Base-by-base conservation (phyloP, 2,797 vertebrate genomes). In the Pteropus rufus region DNA sequence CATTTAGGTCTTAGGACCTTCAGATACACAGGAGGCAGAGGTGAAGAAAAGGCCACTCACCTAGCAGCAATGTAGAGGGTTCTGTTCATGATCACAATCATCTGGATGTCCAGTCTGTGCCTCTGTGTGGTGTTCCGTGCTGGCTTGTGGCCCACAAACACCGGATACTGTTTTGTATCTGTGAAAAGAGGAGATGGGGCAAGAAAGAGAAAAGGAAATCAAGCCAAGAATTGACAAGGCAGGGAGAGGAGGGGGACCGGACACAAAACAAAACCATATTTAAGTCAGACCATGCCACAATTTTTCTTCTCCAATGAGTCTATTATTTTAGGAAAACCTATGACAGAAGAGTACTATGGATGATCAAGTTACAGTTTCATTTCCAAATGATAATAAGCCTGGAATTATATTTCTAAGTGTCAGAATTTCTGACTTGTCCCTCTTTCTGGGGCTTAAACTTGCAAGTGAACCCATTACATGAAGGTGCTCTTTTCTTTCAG, bases 101-200 rank as follows among this genome's bases (percentile, higher is more conserved):
- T 99, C 98, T 99, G 99, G 98, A 99, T 99, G 98, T 99, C 99
- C 99, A 99, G 98, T 98, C 98, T 99, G 98, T 99, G 99, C 97
- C 99, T 99, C 98, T 99, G 99, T 0, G 99, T 99, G 99, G 98
- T 99, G 98, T 99, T 99, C 97, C 99, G 99, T 97, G 99, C 99
- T 96, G 99, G 99, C 98, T 99, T 99, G 99, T 99, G 99, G 98
- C 99, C 99, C 98, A 99, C 99, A 96, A 99, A 99, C 86, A 99
- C 99, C 41, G 99, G 99, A 99, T 99, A 99, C 98, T 99, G 99
- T 99, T 99, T 99, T 97, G 99, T 99, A 98, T 99, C 99, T 99
- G 99, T 16, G 89, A 93, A 97, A 97, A 97, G 97, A 69, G n/a
- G 76, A 89, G 96, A 96, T 86, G 88, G 54, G 62, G 98, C 62